A percentile compares a stretch with the other conserved stretches of the same genome.
Conservation (phyloP, 2,888 invertebrate species). For the Agonopterix alstromeriana region DNA sequence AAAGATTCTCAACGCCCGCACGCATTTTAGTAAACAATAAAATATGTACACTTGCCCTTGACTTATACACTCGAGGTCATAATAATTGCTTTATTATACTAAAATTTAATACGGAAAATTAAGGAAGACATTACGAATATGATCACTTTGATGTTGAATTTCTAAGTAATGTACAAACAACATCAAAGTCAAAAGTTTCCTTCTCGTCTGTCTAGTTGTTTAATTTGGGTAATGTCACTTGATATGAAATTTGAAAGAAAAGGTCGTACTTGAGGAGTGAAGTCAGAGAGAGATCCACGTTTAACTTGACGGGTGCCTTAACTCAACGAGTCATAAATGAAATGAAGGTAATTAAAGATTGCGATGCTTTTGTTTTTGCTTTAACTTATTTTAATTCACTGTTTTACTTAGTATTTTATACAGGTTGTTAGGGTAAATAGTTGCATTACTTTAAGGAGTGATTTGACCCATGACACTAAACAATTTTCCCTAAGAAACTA, state of each 20-base stretch:
- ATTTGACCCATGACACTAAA: no score
- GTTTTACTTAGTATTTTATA: no score
- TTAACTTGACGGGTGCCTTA: no score
- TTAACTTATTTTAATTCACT: no score
- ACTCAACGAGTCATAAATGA: no score
- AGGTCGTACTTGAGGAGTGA: conserved; percentile 4
- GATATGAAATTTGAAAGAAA: conserved; percentile 4
- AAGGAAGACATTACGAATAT: conserved; percentile 30
- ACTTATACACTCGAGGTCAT: conserved; percentile 51
- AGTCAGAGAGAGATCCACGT: not conserved
- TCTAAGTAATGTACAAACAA: not conserved
- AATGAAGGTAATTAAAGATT: no score
- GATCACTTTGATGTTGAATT: no score
- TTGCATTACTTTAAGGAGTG: no score
- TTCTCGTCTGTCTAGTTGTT: not conserved
- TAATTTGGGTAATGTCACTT: conserved; percentile 1
- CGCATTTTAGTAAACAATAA: conserved; percentile 10
- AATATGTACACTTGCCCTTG: conserved; percentile 42
- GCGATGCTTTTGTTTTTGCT: no score
- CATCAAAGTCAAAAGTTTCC: not conserved
- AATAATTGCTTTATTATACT: conserved; percentile 33
- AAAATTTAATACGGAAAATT: conserved; percentile 28
- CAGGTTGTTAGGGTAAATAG: no score
- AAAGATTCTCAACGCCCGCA: not conserved
- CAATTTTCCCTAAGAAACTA: no score